These are phyloP conservation scores for Epistrophella euchroma DNA, from an alignment of 2,888 invertebrate genomes.

Conservation along the genomic window DNA sequence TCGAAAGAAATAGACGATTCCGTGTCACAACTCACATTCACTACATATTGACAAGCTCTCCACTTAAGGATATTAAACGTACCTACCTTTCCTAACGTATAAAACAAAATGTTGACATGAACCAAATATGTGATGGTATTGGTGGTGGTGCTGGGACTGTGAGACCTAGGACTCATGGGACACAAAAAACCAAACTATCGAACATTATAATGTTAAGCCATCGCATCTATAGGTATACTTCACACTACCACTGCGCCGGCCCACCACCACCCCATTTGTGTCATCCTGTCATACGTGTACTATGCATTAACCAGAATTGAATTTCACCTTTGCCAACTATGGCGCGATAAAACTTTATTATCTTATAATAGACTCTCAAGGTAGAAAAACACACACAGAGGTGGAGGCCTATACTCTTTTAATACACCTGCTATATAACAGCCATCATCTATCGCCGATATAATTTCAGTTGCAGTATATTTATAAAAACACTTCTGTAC, in stretches of 20 bases:
- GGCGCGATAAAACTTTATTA: slow-evolving; percentile 61
- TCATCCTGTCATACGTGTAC: slow-evolving; percentile 60
- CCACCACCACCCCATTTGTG: slow-evolving; percentile 37
- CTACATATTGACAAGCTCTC: slow-evolving; percentile 67
- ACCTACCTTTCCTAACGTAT: slow-evolving; percentile 31
- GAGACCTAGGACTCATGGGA: slow-evolving; percentile 23
- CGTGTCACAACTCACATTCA: slow-evolving; percentile 56
- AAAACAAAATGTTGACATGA: slow-evolving; percentile 30
- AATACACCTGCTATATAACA: background rate
- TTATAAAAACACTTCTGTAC: slow-evolving; percentile 31
- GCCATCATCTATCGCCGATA: slow-evolving; percentile 30
- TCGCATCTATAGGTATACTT: slow-evolving; percentile 17
- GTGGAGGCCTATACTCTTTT: too few species aligned
- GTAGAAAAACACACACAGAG: background rate
- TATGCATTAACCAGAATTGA: slow-evolving; percentile 62
- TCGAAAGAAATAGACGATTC: background rate
- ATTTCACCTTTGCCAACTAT: slow-evolving; percentile 63
- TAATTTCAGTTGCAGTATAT: slow-evolving; percentile 37
- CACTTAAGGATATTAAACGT: slow-evolving; percentile 69
- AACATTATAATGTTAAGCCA: slow-evolving; percentile 34
- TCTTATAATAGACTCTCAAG: slow-evolving; percentile 53
- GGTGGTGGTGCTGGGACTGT: background rate
- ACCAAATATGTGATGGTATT: slow-evolving; percentile 12
- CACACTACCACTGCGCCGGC: background rate
- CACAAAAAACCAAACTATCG: slow-evolving; percentile 34